Evolutionary conservation across 92 coral and sea anemone species (phyloP), one percentile per base, ranked within the genome.

Genomic region (Ricordea florida): DNA sequence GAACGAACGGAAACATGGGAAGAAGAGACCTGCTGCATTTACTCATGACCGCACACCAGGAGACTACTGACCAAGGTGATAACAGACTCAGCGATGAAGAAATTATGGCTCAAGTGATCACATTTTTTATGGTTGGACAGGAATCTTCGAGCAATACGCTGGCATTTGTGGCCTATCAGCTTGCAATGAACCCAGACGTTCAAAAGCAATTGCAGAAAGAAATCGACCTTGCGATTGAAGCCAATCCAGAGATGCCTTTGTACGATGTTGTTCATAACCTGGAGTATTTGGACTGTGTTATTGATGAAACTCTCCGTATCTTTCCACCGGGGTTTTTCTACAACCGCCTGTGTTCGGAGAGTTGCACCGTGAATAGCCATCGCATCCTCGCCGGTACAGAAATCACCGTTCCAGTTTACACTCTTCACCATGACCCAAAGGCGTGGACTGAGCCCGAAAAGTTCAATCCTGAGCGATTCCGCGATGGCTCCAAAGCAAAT

Each of bases 391-490:
- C 86, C 6, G 93, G 89, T 0, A 72, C 67, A 51, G 72, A 70
- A 8, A 59, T 88, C n/a, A 29, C 69, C n/a, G 32, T 88, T 2
- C 89, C 93, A 18, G 26, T 88, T 10, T 83, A 71, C 48, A 66
- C 68, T 8, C 60, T 88, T 30, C 89, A 88, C 70, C 82, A 83
- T 25, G 89, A 88, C 44, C 86, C 86, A 17, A 79, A 88, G 6
- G 89, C 74, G 31, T 88, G 93, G 93, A 82, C 93, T 13, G 69
- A 88, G 13, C 82, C 72, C 16, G 82, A 88, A 1, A 79, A 82
- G 56, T 88, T 76, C 67, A 83, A 88, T 63, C 93, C 93, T 10
- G 93, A 88, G 53, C 80, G 93, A 10, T 88, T 88, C 74, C 84
- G 92, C 30, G 92, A 87, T 14, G 76, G 84, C 44, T 84, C 87